phyloP scores from a whole-genome alignment of 2,113 vertebrate species.

The Salvelinus fontinalis region DNA sequence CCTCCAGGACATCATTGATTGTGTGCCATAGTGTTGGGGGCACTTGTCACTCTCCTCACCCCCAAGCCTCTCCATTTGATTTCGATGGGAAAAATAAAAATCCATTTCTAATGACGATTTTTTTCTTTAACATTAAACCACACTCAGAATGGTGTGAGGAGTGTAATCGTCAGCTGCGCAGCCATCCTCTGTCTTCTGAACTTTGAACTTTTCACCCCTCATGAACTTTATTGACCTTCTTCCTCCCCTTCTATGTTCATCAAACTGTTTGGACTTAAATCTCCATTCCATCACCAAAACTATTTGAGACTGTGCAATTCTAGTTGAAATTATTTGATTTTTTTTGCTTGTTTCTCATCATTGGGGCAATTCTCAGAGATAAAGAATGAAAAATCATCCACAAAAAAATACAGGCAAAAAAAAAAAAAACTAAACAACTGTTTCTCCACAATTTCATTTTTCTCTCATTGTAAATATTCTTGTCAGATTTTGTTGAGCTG shows the following conservation, averaged over 20 bases:
- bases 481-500: slow-evolving; percentile 78
- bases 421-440: slow-evolving; percentile 67
- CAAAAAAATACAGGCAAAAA: slow-evolving; percentile 65
- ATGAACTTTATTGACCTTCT: slow-evolving; percentile 85
- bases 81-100: slow-evolving; percentile 73
- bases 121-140: slow-evolving; percentile 77
- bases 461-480: slow-evolving; percentile 82
- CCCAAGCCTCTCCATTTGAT: slow-evolving; percentile 74
- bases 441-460: slow-evolving; percentile 78
- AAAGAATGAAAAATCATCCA: slow-evolving; percentile 46
- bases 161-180: slow-evolving; percentile 76
- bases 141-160: slow-evolving; percentile 72
- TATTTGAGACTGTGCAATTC: slow-evolving; percentile 85
- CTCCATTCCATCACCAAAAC: slow-evolving; percentile 82
- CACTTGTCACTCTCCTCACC: slow-evolving; percentile 76
- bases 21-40: slow-evolving; percentile 79
- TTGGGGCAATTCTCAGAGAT: slow-evolving; percentile 76
- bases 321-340: slow-evolving; percentile 80
- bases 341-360: slow-evolving; percentile 72
- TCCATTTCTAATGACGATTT: slow-evolving; percentile 74
- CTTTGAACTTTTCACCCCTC: slow-evolving; percentile 82
- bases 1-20: slow-evolving; percentile 81
- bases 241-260: slow-evolving; percentile 81
- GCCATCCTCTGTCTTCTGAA: slow-evolving; percentile 84
- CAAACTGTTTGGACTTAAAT: slow-evolving; percentile 81